These are phyloP conservation scores for Pollimyrus isidori DNA, from an alignment of 2,113 vertebrate species.

Conservation along the genomic window DNA sequence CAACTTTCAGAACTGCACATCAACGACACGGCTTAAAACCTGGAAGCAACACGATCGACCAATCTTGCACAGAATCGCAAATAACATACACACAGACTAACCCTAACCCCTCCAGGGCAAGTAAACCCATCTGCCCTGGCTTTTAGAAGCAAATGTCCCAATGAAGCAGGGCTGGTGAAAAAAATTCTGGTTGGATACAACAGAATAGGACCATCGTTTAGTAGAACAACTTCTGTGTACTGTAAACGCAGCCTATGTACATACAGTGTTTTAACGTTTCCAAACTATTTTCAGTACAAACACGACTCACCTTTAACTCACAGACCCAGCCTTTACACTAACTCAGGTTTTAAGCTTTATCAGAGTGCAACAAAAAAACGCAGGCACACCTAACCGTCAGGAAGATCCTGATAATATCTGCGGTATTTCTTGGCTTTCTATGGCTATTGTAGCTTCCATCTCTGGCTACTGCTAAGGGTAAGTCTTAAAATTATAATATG, in stretches of 20 bases:
- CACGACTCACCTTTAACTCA: neutral
- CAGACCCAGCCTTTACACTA: neutral
- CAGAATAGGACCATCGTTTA: neutral
- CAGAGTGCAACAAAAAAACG: neutral
- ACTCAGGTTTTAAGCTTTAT: neutral
- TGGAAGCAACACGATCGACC: neutral
- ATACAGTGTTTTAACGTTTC: neutral
- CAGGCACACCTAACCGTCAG: neutral
- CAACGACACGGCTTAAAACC: neutral
- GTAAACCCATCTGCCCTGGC: neutral
- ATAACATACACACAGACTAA: neutral
- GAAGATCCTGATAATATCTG: neutral
- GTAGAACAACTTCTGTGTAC: neutral
- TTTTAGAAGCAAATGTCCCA: neutral
- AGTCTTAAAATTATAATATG: neutral
- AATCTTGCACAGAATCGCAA: neutral
- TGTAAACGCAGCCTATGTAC: neutral
- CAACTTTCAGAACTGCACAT: neutral
- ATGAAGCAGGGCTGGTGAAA: neutral
- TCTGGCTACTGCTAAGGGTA: neutral
- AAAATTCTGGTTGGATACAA: neutral
- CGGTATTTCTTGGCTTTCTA: neutral
- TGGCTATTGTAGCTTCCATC: neutral
- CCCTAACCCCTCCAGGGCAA: neutral
- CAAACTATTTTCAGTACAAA: conserved; percentile 8